Percentiles rank a stretch among this genome's conserved stretches.
phyloP scores from a whole-genome alignment of 2,797 vertebrate genomes.

The Otus scops region DNA sequence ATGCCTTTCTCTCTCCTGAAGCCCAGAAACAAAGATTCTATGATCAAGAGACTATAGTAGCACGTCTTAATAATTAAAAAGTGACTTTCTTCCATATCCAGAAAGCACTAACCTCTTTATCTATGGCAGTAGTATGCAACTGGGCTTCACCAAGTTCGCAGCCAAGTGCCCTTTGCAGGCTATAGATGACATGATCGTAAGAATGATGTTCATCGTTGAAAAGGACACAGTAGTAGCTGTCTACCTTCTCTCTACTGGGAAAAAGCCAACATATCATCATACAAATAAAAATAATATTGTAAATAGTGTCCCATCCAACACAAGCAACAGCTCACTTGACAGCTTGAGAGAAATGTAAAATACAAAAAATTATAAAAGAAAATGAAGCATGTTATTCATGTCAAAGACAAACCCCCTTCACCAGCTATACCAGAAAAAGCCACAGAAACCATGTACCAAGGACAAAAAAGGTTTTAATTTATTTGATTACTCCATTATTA shows the following conservation, averaged over 20 bases:
- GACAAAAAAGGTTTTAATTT: not conserved
- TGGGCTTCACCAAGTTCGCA: conserved; percentile 90
- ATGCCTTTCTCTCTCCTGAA: not conserved
- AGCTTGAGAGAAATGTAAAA: not conserved
- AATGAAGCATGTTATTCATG: not conserved
- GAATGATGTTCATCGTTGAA: conserved; percentile 98
- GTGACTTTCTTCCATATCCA: not conserved
- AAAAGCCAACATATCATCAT: conserved; percentile 4
- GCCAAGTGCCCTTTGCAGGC: conserved; percentile 89
- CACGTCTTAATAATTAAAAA: not conserved
- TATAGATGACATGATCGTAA: conserved; percentile 96
- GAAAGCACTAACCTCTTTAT: conserved; percentile 88
- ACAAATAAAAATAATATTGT: not conserved
- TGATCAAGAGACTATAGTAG: not conserved
- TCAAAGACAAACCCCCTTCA: not conserved
- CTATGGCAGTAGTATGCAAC: conserved; percentile 89
- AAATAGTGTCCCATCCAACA: not conserved
- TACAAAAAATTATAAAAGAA: not conserved
- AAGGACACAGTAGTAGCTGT: conserved; percentile 91
- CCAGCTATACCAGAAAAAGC: not conserved
- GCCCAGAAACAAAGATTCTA: not conserved
- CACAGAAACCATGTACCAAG: not conserved
- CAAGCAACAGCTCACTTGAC: not conserved
- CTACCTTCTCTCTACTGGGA: conserved; percentile 80
- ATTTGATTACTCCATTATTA: not conserved